A percentile compares a stretch with the other conserved stretches of the same genome.
Conservation (phyloP, 2,888 invertebrate species). For the Sphaerolaimus hirsutus region DNA sequence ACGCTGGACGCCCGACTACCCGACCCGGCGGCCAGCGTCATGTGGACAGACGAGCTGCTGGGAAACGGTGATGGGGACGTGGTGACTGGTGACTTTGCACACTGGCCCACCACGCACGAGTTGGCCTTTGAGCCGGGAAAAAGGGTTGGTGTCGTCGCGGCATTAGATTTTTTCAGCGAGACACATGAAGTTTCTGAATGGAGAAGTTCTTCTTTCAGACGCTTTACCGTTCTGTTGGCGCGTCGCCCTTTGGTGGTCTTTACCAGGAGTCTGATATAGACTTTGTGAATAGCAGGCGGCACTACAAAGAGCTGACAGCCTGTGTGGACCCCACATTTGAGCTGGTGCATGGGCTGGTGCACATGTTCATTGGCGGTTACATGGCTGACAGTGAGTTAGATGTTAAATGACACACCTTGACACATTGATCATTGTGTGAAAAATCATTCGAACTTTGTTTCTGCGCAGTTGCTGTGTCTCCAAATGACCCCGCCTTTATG, state of each 20-base stretch:
- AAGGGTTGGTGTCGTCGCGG: too few species aligned
- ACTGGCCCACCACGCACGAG: slow-evolving; percentile 18
- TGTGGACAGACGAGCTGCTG: slow-evolving; percentile 16
- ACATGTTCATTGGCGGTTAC: slow-evolving; percentile 15
- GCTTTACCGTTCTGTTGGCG: slow-evolving; percentile 3
- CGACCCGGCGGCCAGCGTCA: slow-evolving; percentile 16
- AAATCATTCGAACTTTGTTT: too few species aligned
- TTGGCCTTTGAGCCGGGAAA: slow-evolving; percentile 3
- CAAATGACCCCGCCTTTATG: slow-evolving; percentile 26
- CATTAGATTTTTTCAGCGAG: too few species aligned
- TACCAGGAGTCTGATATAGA: slow-evolving; percentile 3
- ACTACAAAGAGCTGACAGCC: slow-evolving; percentile 5
- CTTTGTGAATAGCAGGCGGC: neutral
- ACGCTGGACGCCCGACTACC: slow-evolving; percentile 18
- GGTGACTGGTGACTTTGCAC: slow-evolving; percentile 19
- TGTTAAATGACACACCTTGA: too few species aligned
- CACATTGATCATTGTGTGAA: too few species aligned
- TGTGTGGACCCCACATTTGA: slow-evolving; percentile 15
- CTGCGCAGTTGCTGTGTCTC: slow-evolving; percentile 13
- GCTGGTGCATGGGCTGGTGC: slow-evolving; percentile 14
- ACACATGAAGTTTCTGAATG: too few species aligned
- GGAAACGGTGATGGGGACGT: slow-evolving; percentile 19
- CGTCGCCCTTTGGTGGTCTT: slow-evolving; percentile 4
- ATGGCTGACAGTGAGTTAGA: slow-evolving; percentile 11
- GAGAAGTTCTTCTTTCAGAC: too few species aligned